Conservation (phyloP, 2,797 vertebrate genomes). For the Arremon brunneinucha region DNA sequence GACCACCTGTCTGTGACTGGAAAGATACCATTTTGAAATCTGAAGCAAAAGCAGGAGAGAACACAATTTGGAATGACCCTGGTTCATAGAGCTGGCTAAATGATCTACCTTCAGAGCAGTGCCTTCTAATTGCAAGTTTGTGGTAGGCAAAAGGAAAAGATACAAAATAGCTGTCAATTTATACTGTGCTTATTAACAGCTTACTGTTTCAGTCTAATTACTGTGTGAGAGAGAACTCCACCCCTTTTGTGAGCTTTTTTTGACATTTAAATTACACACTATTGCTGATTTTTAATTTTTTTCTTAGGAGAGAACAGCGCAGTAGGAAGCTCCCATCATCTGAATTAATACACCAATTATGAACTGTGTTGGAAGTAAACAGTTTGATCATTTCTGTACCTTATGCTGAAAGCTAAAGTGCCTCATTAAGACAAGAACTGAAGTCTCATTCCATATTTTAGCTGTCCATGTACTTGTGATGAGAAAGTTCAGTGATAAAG, state of each 20-base stretch:
- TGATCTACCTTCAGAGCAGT: not conserved
- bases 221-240: constrained; percentile 16
- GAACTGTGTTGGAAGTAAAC: constrained; percentile 44
- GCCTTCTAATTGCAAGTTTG: not conserved
- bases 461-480: not conserved
- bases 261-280: constrained; percentile 61
- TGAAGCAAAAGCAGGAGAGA: not conserved
- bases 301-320: not conserved
- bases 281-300: not conserved
- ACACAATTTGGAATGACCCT: not conserved
- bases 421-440: constrained; percentile 52
- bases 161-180: constrained; percentile 47
- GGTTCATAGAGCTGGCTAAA: not conserved
- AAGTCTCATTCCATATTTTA: constrained; percentile 45
- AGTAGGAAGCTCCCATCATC: constrained; percentile 12
- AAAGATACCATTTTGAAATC: not conserved
- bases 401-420: constrained; percentile 35
- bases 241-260: constrained; percentile 55
- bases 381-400: constrained; percentile 46
- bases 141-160: constrained; percentile 14
- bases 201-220: constrained; percentile 53
- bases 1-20: not conserved
- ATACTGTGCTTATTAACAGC: constrained; percentile 40
- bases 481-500: constrained; percentile 31
- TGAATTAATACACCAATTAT: constrained; percentile 52